Conservation (phyloP, 1,140 invertebrate species). For the Anastrepha ludens region DNA sequence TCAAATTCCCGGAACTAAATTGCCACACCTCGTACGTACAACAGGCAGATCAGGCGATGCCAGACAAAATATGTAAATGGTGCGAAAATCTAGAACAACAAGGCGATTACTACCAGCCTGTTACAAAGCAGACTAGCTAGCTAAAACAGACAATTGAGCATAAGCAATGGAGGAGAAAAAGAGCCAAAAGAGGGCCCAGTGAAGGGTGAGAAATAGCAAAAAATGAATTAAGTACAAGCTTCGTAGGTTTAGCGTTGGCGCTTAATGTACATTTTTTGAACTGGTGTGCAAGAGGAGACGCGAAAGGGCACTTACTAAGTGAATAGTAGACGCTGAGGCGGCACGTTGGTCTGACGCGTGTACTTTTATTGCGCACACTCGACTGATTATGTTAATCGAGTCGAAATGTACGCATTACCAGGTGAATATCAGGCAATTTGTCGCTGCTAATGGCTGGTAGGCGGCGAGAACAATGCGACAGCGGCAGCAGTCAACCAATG, state of each 20-base stretch:
- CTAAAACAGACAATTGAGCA: not conserved
- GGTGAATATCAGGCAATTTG: constrained; percentile 39
- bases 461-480: not conserved
- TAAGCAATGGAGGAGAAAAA: not conserved
- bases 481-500: not conserved
- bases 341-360: not conserved
- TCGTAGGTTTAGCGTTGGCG: not conserved
- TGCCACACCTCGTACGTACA: no score
- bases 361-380: constrained; percentile 35
- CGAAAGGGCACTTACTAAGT: not conserved
- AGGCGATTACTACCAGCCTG: constrained; percentile 25
- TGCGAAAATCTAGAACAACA: constrained; percentile 9
- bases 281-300: not conserved
- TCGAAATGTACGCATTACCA: constrained; percentile 39
- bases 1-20: no score
- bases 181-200: not conserved
- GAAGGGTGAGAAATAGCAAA: constrained; percentile 2
- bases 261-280: not conserved
- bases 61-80: constrained; percentile 36
- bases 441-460: constrained; percentile 9
- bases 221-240: not conserved
- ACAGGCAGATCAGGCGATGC: not conserved
- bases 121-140: not conserved
- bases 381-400: constrained; percentile 48
- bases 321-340: not conserved